Evolutionary conservation across 2,888 invertebrate species (phyloP), one percentile per base, ranked within the genome.

Genomic region (Nomada ruficornis): DNA sequence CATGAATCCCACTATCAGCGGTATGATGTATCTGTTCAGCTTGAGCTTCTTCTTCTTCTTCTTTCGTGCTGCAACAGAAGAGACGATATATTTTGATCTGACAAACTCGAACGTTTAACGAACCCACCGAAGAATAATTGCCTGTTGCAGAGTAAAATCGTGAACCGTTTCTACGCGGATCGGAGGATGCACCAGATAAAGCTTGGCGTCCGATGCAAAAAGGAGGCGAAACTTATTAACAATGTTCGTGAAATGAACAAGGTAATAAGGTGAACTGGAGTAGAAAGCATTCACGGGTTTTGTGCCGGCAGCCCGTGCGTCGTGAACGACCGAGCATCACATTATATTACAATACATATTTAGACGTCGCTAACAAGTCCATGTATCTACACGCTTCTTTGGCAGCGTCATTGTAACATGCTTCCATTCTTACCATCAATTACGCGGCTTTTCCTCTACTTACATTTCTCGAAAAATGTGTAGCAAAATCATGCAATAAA

Each of bases 1-100:
- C 23, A 96, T 89, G 36, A 96, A 94, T 0, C 96, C 96, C 26
- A 96, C 87, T 23, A 97, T 91, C 81, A 97, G 69, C 0, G 96
- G 96, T 83, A 96, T 92, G 74, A 96, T 91, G 85, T 95, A 95
- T 88, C 95, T 96, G 83, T 94, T 94, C 5, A 95, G 91, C 89
- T 95, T 95, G 64, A 93, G 93, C 73, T 93, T 93, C 77, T 92
- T 92, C 74, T 93, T 93, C 77, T 92, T 92, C 74, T 92, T 94
- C 73, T 92, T 93, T 20, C 92, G 88, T 29, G 91, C 93, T 94
- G 89, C 4, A 86, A 88, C 57, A 67, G 5, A 50, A 59, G 26
- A 13, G 47, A 7, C n/a, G 36, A 18, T 47, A 7, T 13, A 23
- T 23, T 15, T 2, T 1, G 10, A 3, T 15, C 15, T 15, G 1